A percentile compares a stretch with the other conserved stretches of the same genome.
Conservation (phyloP, 53 echinoderm and acorn worm genomes). For the Mesocentrotus franciscanus region DNA sequence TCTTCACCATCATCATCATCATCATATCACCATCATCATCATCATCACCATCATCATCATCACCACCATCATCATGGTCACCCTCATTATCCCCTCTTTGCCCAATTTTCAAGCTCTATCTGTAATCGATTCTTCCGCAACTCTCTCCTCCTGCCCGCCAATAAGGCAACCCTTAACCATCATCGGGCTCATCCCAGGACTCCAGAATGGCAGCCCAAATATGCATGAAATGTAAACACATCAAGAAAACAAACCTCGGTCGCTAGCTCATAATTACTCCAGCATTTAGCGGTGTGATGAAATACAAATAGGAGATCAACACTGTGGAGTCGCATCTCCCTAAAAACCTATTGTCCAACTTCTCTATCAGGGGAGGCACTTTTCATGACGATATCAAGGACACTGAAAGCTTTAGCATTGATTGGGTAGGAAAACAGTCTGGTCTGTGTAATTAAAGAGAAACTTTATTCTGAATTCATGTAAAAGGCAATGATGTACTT, state of each 20-base stretch:
- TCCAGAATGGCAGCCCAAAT: slow-evolving; percentile 20
- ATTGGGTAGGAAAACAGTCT: background rate
- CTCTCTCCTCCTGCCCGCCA: slow-evolving; percentile 1
- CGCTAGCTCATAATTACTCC: slow-evolving; percentile 57
- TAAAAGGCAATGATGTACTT: background rate
- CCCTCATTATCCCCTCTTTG: background rate
- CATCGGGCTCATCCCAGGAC: background rate
- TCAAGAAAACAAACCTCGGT: slow-evolving; percentile 49
- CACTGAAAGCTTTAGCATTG: background rate
- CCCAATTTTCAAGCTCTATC: slow-evolving; percentile 36
- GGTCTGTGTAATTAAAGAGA: background rate
- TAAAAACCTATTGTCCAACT: background rate
- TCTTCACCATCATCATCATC: background rate
- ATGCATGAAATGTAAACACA: slow-evolving; percentile 59
- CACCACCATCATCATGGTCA: background rate
- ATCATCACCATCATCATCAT: background rate
- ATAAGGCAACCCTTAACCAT: slow-evolving; percentile 11
- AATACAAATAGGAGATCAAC: slow-evolving; percentile 42
- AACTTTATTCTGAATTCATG: background rate
- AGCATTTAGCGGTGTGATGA: slow-evolving; percentile 55
- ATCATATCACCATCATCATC: background rate
- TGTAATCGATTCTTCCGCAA: slow-evolving; percentile 23
- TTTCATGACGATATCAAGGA: background rate
- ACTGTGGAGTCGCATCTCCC: background rate
- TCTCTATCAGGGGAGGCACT: background rate